phyloP scores from a whole-genome alignment of 2,797 vertebrate genomes.

The Muscicapa comitata region DNA sequence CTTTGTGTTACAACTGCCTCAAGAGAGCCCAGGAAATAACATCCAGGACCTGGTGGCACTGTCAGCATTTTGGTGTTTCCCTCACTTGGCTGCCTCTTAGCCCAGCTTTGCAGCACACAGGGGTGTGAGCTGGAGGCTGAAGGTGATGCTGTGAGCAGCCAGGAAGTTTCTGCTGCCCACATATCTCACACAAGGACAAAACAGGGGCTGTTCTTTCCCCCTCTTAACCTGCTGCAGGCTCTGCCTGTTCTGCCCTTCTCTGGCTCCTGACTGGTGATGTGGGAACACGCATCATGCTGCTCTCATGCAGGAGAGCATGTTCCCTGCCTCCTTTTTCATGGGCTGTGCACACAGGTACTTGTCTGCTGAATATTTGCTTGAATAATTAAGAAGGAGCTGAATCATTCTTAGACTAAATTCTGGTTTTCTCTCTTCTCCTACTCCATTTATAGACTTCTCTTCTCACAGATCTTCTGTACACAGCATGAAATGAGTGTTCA shows the following conservation, averaged over 20 bases:
- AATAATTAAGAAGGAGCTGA: slow-evolving; percentile 60
- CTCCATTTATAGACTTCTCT: background rate
- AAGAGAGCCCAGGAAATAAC: background rate
- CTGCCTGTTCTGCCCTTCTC: background rate
- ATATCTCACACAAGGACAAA: background rate
- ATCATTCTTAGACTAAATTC: slow-evolving; percentile 60
- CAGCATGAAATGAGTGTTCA: background rate
- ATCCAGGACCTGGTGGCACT: background rate
- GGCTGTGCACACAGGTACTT: slow-evolving; percentile 26
- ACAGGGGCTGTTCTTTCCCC: background rate
- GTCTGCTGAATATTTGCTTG: slow-evolving; percentile 38
- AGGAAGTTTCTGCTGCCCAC: background rate
- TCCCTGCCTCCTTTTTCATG: slow-evolving; percentile 35
- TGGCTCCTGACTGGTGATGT: rapidly evolving
- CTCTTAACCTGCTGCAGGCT: background rate
- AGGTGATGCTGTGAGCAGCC: background rate
- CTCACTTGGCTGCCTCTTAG: background rate
- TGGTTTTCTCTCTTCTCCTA: background rate
- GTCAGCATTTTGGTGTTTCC: background rate
- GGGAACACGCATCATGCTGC: background rate
- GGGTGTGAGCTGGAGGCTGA: background rate
- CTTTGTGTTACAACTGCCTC: background rate
- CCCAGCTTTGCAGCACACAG: background rate
- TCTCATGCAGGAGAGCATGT: background rate
- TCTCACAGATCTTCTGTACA: background rate